These are phyloP conservation scores for Abscondita cerata DNA, from an alignment of 2,888 invertebrate species.

Conservation along the genomic window DNA sequence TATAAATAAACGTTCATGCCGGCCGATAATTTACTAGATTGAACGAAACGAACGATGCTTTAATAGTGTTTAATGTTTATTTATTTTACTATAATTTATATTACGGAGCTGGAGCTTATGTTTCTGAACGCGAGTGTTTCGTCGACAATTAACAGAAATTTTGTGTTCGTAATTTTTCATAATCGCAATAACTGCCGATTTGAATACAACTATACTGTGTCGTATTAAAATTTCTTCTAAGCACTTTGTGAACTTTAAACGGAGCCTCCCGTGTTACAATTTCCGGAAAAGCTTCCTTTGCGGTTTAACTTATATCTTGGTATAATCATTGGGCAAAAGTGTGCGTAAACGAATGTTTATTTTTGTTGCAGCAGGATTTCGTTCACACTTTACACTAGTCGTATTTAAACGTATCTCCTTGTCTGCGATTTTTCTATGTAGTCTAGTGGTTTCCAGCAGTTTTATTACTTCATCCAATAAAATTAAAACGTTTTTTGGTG, in stretches of 20 bases:
- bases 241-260: not conserved
- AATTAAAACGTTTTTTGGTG: no score
- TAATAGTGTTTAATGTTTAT: conserved; percentile 10
- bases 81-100: conserved; percentile 7
- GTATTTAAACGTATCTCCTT: no score
- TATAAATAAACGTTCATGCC: conserved; percentile 8
- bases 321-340: conserved; percentile 3
- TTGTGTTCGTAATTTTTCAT: not conserved
- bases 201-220: no score
- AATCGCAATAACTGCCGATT: not conserved
- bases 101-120: not conserved
- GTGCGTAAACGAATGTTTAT: conserved; percentile 8
- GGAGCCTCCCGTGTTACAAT: conserved; percentile 18
- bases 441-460: no score
- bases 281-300: conserved; percentile 28
- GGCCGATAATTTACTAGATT: conserved; percentile 8
- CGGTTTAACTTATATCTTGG: conserved; percentile 18
- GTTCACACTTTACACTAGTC: conserved; percentile 1
- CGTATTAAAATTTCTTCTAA: conserved; percentile 1
- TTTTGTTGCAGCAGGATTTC: conserved; percentile 7
- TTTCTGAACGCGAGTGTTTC: not conserved
- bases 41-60: conserved; percentile 7
- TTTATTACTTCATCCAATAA: no score
- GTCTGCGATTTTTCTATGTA: no score
- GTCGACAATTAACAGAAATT: not conserved